Percentiles rank a stretch among this genome's conserved stretches.
phyloP scores from a whole-genome alignment of 2,113 vertebrate species.

The Equus quagga region DNA sequence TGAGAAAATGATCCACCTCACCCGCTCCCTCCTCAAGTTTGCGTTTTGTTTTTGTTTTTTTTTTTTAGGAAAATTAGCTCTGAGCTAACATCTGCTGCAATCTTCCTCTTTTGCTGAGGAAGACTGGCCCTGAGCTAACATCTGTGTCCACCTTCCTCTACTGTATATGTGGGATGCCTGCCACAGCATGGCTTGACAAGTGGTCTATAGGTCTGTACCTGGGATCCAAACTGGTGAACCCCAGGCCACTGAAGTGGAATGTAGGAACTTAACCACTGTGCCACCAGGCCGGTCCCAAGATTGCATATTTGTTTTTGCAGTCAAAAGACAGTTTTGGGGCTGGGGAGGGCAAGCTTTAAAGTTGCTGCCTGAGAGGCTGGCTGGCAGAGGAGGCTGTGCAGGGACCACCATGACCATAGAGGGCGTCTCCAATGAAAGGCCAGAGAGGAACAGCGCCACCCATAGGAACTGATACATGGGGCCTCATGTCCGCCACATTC shows the following conservation, averaged over 20 bases:
- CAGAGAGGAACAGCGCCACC: neutral
- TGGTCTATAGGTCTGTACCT: too few relatives aligned
- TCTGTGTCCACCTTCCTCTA: too few relatives aligned
- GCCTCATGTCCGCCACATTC: neutral
- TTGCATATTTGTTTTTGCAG: conserved; percentile 80
- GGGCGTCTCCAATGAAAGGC: conserved; percentile 66
- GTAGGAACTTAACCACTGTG: too few relatives aligned
- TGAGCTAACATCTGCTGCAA: too few relatives aligned
- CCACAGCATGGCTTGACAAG: too few relatives aligned
- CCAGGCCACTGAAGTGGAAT: too few relatives aligned
- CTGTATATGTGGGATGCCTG: too few relatives aligned
- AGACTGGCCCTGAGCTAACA: too few relatives aligned
- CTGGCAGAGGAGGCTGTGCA: neutral
- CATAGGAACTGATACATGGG: fast-evolving
- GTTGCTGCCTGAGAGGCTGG: conserved; percentile 68
- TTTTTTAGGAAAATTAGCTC: too few relatives aligned
- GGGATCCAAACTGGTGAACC: too few relatives aligned
- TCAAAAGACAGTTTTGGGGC: conserved; percentile 73
- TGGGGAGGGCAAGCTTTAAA: conserved; percentile 23
- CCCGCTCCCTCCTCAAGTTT: conserved; percentile 49
- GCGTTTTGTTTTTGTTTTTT: conserved; percentile 74
- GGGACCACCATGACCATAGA: neutral
- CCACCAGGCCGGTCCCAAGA: conserved; percentile 43
- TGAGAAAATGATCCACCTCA: conserved; percentile 74
- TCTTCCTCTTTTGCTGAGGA: too few relatives aligned